Evolutionary conservation across 2,797 vertebrate genomes (phyloP), one percentile per base, ranked within the genome.

Genomic region (Sebastes trivittatus): DNA sequence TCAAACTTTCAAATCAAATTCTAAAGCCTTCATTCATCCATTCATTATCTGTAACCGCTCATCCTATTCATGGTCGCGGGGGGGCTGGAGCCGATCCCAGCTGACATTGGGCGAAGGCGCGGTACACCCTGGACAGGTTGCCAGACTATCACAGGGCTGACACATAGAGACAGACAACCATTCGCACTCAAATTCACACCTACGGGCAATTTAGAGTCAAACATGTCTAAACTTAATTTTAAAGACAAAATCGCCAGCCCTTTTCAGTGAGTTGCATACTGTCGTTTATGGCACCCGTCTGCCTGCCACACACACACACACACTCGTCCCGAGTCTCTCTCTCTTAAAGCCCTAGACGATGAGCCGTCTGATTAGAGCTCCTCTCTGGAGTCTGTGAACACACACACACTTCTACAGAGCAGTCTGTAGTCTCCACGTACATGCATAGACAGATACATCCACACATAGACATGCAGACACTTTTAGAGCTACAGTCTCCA

Each of bases 291-390:
- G 74, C 75, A 81, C 55, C 36, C 62, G 46, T 70, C 69, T 87
- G 62, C 68, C 27, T 59, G 27, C 16, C 61, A 23, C 64, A 69
- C 54, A 75, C 42, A 78, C 27, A 77, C 83, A 77, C 83, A 80
- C 76, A 75, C 79, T 38, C 65, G 0, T 81, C 61, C 60, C 5
- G 49, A 36, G 20, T n/a, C 46, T n/a, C 56, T 25, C 52, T 27
- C 11, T 64, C 30, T 36, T 25, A 38, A 69, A 89, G 78, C 75
- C 65, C 77, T 72, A 93, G 92, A 94, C 88, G 92, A 94, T 94
- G 88, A 88, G 77, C 80, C 22, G 72, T 59, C 90, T 89, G 93
- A 94, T 94, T 93, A 90, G 63, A 84, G 60, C 72, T 81, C 55
- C 74, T 82, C 80, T 86, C 72, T 90, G 84, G 91, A 92, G 87